phyloP scores from a whole-genome alignment of 1,140 invertebrate genomes.

The Sinonovacula constricta region DNA sequence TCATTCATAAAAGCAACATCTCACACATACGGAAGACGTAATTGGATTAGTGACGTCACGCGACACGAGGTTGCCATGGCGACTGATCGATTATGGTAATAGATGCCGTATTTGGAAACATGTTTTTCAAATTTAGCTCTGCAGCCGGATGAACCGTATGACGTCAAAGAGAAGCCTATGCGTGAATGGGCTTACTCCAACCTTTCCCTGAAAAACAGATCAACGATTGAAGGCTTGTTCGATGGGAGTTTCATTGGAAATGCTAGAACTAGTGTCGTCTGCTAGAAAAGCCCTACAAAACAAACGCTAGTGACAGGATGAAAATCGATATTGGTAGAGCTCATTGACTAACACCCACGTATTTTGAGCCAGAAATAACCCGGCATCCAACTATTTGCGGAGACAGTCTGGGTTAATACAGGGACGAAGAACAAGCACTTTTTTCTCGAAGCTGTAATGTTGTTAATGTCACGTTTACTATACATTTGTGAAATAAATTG shows the following conservation, averaged over 20 bases:
- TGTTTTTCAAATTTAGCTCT: background rate
- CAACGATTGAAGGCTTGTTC: background rate
- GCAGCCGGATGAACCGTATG: constrained; percentile 4
- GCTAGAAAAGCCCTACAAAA: constrained; percentile 2
- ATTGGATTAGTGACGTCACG: constrained; percentile 26
- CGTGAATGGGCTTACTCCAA: background rate
- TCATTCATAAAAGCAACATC: too few relatives aligned
- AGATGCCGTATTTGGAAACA: constrained; percentile 36
- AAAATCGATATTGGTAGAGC: background rate
- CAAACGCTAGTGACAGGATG: constrained; percentile 15
- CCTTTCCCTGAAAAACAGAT: background rate
- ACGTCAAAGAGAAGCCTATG: background rate
- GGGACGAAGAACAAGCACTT: background rate
- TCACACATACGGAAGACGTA: too few relatives aligned
- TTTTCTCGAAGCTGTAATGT: background rate
- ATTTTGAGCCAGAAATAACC: constrained; percentile 27
- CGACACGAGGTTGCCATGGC: constrained; percentile 18
- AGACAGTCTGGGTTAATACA: constrained; percentile 3
- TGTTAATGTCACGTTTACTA: background rate
- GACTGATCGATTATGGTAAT: constrained; percentile 47
- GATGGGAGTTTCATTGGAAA: constrained; percentile 12
- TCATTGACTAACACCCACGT: constrained; percentile 44
- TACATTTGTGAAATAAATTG: background rate
- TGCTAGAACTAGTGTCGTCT: background rate
- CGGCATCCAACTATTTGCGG: background rate